Evolutionary conservation across 2,113 vertebrate genomes (phyloP).

Genomic region (Periophthalmodon schlosseri): DNA sequence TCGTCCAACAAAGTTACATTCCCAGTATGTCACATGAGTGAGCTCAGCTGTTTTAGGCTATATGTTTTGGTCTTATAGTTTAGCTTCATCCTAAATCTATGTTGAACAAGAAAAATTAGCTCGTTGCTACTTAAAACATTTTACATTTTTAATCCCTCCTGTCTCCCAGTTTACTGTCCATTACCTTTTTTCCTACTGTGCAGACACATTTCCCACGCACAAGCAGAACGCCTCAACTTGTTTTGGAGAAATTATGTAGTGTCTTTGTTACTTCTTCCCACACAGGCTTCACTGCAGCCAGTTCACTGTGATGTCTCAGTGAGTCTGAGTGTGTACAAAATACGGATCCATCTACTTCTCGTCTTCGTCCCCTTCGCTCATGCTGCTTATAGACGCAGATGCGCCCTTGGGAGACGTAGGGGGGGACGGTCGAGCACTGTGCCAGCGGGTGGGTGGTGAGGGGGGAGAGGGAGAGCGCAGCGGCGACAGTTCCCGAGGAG

Average conservation of each 20-base stretch:
- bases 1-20: conserved; percentile 12
- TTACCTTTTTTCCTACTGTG: neutral
- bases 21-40: conserved; percentile 1
- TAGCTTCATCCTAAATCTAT: conserved; percentile 14
- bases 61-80: neutral
- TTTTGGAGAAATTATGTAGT: conserved; percentile 21
- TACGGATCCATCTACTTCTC: conserved; percentile 81
- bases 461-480: conserved; percentile 88
- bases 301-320: conserved; percentile 27
- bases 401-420: conserved; percentile 89
- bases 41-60: neutral
- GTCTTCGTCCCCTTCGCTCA: conserved; percentile 93
- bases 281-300: conserved; percentile 36
- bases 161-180: neutral
- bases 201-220: neutral
- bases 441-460: conserved; percentile 81
- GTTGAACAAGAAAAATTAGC: conserved; percentile 26
- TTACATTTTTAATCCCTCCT: conserved; percentile 10
- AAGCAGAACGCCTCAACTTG: conserved; percentile 1
- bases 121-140: conserved; percentile 8
- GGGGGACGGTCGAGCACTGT: conserved; percentile 79
- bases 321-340: conserved; percentile 21
- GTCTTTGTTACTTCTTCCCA: conserved; percentile 21
- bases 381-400: conserved; percentile 90
- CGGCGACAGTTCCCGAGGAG: conserved; percentile 88